Percentiles rank a stretch among this genome's conserved stretches.
phyloP scores from a whole-genome alignment of 2,113 vertebrate species.

The Dryoscopus gambensis region DNA sequence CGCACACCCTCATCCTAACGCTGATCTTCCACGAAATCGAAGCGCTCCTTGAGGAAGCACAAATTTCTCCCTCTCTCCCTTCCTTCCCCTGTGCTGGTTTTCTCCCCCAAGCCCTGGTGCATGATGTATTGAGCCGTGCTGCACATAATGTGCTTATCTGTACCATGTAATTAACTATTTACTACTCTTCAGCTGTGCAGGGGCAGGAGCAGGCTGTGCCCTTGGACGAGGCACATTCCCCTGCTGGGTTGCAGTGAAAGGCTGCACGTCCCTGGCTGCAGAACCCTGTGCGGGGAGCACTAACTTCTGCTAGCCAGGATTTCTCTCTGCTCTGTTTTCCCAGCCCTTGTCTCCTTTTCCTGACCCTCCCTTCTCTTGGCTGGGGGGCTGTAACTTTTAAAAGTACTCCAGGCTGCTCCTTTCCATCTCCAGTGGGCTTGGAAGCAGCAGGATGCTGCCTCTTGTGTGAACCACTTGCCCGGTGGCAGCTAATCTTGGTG shows the following conservation, averaged over 20 bases:
- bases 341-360: neutral
- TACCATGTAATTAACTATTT: neutral
- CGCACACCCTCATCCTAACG: fast-evolving
- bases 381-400: neutral
- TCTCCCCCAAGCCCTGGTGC: neutral
- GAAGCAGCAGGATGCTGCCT: neutral
- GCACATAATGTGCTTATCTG: neutral
- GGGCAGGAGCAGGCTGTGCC: neutral
- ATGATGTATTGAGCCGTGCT: neutral
- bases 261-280: neutral
- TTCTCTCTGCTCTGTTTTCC: neutral
- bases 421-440: neutral
- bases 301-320: neutral
- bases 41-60: neutral
- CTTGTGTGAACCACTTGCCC: neutral
- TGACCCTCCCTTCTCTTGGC: neutral
- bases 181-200: neutral
- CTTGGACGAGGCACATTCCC: neutral
- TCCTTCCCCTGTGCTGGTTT: neutral
- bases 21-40: neutral
- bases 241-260: neutral
- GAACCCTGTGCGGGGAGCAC: neutral
- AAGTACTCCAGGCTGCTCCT: neutral
- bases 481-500: neutral
- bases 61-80: neutral